A percentile compares a stretch with the other conserved stretches of the same genome.
Conservation (phyloP, 2,113 vertebrate genomes). For the Pampusana beccarii region DNA sequence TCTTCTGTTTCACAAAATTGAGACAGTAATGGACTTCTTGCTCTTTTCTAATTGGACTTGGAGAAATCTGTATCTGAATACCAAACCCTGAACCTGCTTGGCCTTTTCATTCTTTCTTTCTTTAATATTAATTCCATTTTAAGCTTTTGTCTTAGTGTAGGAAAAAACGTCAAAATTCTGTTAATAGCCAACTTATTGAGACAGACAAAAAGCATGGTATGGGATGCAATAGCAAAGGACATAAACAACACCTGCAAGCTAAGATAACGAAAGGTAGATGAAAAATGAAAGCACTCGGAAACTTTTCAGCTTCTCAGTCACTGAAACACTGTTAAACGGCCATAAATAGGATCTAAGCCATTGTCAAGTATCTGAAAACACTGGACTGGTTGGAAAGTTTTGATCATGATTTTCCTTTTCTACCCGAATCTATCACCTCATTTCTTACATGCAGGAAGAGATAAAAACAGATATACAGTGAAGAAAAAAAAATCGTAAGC, state of each 20-base stretch:
- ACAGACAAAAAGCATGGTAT: neutral
- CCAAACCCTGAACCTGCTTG: neutral
- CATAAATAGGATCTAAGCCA: neutral
- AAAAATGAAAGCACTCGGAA: neutral
- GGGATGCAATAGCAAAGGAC: neutral
- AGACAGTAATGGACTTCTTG: neutral
- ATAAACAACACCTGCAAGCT: neutral
- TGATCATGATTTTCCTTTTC: neutral
- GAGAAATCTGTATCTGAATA: slow-evolving; percentile 9
- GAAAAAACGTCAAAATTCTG: neutral
- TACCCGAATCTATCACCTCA: neutral
- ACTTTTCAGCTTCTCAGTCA: neutral
- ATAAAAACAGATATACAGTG: neutral
- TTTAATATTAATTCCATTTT: slow-evolving; percentile 1
- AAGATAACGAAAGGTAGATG: neutral
- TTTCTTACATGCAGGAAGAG: neutral
- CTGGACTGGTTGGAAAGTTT: neutral
- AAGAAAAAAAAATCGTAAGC: neutral
- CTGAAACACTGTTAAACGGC: neutral
- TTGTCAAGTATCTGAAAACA: neutral
- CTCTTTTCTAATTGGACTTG: slow-evolving; percentile 21
- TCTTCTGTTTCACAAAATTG: neutral
- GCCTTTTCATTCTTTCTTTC: neutral
- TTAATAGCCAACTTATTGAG: slow-evolving; percentile 2
- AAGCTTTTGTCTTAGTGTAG: neutral